These are phyloP conservation scores for Drosophila buzzatii DNA, from an alignment of 2,888 invertebrate species.

Conservation along the genomic window DNA sequence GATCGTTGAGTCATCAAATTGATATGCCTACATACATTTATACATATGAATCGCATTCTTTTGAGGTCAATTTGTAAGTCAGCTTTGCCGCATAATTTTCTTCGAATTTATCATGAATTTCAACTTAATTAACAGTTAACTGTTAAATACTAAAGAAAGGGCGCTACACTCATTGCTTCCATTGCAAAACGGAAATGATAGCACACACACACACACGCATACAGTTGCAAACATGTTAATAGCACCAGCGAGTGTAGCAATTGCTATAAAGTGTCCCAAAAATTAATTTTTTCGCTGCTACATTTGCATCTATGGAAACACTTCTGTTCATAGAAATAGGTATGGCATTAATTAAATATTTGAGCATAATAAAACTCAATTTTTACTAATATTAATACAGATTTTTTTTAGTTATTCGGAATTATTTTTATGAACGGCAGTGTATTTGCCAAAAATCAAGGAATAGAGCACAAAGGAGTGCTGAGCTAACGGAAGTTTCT, in stretches of 20 bases:
- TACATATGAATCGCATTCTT: slow-evolving; percentile 34
- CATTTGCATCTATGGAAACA: background rate
- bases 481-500: background rate
- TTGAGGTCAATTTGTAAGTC: slow-evolving; percentile 67
- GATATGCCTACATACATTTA: background rate
- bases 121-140: slow-evolving; percentile 75
- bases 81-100: slow-evolving; percentile 55
- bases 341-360: background rate
- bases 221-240: background rate
- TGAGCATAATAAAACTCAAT: background rate
- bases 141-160: slow-evolving; percentile 49
- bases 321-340: background rate
- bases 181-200: slow-evolving; percentile 63
- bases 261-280: background rate
- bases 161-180: background rate
- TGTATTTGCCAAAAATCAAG: background rate
- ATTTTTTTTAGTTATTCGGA: background rate
- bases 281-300: background rate
- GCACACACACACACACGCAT: slow-evolving; percentile 37
- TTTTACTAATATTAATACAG: background rate
- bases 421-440: background rate
- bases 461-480: background rate
- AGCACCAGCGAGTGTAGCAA: background rate
- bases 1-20: slow-evolving; percentile 41
- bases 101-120: slow-evolving; percentile 74